phyloP scores from a whole-genome alignment of 1,140 invertebrate genomes.

The Belonocnema kinseyi region DNA sequence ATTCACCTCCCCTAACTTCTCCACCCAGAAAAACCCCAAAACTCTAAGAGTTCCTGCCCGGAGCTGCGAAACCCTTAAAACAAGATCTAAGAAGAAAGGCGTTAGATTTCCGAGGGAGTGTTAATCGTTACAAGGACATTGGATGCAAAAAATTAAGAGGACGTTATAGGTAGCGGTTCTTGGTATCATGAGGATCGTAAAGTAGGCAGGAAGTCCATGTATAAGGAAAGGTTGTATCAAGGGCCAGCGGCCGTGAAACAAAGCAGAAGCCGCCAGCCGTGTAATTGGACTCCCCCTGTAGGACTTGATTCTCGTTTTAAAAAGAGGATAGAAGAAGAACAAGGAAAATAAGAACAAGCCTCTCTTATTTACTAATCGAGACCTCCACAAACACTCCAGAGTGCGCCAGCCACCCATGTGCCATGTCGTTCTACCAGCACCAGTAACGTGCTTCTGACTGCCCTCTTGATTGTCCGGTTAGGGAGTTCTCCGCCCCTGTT shows the following conservation, averaged over 20 bases:
- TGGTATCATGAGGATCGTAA: conserved; percentile 54
- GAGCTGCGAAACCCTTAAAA: neutral
- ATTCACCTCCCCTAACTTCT: too few relatives aligned
- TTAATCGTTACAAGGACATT: conserved; percentile 56
- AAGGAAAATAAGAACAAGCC: conserved; percentile 26
- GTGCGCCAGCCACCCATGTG: conserved; percentile 39
- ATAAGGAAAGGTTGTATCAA: conserved; percentile 56
- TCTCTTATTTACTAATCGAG: conserved; percentile 64
- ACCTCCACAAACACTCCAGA: conserved; percentile 49
- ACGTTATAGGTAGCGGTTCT: conserved; percentile 48
- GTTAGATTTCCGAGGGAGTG: conserved; percentile 40
- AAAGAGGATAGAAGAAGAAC: conserved; percentile 46
- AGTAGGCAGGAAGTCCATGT: conserved; percentile 53
- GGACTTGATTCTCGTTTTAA: conserved; percentile 65
- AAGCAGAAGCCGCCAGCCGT: conserved; percentile 74
- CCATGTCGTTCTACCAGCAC: conserved; percentile 30
- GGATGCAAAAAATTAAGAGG: conserved; percentile 60
- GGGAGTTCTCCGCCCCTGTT: conserved; percentile 59
- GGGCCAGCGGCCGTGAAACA: conserved; percentile 73
- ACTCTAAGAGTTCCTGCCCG: too few relatives aligned
- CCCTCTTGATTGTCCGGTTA: conserved; percentile 53
- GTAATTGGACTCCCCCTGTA: conserved; percentile 72
- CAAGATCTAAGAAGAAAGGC: conserved; percentile 40
- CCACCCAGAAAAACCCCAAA: too few relatives aligned
- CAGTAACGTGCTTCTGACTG: conserved; percentile 47